Percentiles rank a stretch among this genome's conserved stretches.
These are phyloP conservation scores for Coreius guichenoti DNA, from an alignment of 2,797 vertebrate species.

Conservation along the genomic window DNA sequence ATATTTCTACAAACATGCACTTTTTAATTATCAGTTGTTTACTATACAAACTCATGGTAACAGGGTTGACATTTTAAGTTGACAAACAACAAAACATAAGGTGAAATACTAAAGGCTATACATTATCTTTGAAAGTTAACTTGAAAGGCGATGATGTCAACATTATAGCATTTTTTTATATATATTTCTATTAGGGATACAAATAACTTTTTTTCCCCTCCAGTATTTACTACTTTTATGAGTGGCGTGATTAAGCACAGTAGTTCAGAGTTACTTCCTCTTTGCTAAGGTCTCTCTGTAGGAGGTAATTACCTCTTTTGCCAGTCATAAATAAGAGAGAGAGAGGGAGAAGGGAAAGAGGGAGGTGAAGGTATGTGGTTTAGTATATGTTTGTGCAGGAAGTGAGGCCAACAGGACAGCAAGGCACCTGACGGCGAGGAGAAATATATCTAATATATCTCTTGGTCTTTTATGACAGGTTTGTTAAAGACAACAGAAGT, in stretches of 20 bases:
- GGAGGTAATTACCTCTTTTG: slow-evolving; percentile 72
- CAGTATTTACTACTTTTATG: slow-evolving; percentile 68
- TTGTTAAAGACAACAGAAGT: slow-evolving; percentile 65
- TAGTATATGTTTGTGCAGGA: slow-evolving; percentile 64
- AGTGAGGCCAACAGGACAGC: slow-evolving; percentile 67
- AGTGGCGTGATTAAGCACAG: slow-evolving; percentile 73
- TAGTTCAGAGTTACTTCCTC: slow-evolving; percentile 67
- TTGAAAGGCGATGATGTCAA: not conserved
- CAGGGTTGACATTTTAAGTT: not conserved
- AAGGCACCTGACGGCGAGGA: slow-evolving; percentile 70
- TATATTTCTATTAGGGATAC: not conserved
- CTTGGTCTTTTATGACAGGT: slow-evolving; percentile 61
- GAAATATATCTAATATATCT: slow-evolving; percentile 68
- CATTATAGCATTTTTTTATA: not conserved
- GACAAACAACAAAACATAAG: not conserved
- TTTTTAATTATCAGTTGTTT: not conserved
- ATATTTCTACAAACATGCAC: not conserved
- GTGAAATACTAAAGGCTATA: not conserved
- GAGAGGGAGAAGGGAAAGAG: not conserved
- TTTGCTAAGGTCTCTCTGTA: slow-evolving; percentile 62
- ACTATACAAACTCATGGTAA: not conserved
- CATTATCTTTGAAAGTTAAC: not conserved
- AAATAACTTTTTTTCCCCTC: not conserved
- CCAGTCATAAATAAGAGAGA: slow-evolving; percentile 70
- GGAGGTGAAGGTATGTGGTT: slow-evolving; percentile 14